Evolutionary conservation across 2,797 vertebrate species (phyloP), one percentile per base, ranked within the genome.

Genomic region (Falco concolor): DNA sequence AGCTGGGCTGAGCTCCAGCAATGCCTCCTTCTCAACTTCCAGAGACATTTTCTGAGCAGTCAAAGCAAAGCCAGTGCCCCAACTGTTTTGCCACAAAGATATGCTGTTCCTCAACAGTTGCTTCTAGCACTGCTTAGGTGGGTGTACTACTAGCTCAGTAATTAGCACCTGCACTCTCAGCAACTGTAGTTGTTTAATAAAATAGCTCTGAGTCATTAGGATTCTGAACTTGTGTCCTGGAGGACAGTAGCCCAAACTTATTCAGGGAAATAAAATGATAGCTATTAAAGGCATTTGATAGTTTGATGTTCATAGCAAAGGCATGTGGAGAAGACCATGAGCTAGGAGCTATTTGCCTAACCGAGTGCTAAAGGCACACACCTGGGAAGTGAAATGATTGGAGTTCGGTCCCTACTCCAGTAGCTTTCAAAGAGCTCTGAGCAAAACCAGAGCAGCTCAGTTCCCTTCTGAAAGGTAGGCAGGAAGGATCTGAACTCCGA

Each of bases 51-150:
- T 84, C 42, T n/a, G 34, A 75, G 61, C 40, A 75, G 57, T n/a
- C 27, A 65, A 70, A 88, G 32, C 8, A 18, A 84, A 20, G 17
- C 1, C 0, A 36, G 30, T 21, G 30, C 22, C 54, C 24, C 1
- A 1, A 50, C 13, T 44, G 11, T 64, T 95, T 44, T 45, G 47
- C 16, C 59, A 36, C 25, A 44, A 61, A 90, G 24, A 72, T 24
- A 34, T 0, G 3, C 50, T 49, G 4, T 3, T 79, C 65, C 65
- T 57, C 14, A 86, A 68, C 9, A 64, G 61, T 32, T 1, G 0
- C 56, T 50, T 72, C 56, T 25, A 86, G 21, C 42, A 50, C 34
- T 68, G 56, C 45, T 80, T 59, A 75, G 50, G 34, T 44, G 52
- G 38, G 28, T 40, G 30, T 24, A 82, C 65, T 23, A 76, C 10